Conservation (phyloP, 35 echinoderm and acorn worm genomes). For the Heliocidaris tuberculata region DNA sequence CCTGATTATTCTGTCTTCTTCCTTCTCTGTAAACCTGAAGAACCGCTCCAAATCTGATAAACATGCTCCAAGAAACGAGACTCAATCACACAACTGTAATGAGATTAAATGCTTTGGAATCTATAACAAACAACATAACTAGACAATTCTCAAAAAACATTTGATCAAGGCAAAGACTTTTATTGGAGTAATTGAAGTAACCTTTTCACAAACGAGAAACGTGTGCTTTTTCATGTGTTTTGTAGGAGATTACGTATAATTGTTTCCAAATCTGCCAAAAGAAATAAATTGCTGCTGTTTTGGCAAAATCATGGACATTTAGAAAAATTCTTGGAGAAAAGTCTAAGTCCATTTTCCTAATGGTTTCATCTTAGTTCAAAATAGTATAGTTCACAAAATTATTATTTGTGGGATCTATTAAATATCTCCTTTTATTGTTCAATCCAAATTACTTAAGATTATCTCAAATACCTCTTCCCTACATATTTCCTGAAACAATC, state of each 20-base stretch:
- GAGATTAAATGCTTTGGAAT: slow-evolving; percentile 11
- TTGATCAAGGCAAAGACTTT: background rate
- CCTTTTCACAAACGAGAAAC: background rate
- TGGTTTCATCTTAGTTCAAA: too few relatives aligned
- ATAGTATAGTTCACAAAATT: too few relatives aligned
- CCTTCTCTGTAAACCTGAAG: background rate
- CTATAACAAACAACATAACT: background rate
- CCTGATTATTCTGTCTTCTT: background rate
- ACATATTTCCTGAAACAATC: too few relatives aligned
- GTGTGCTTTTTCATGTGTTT: background rate
- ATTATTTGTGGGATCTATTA: too few relatives aligned
- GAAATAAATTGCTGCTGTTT: background rate
- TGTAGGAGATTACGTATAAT: background rate
- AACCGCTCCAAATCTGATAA: slow-evolving; percentile 2
- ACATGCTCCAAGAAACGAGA: background rate
- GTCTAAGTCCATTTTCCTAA: too few relatives aligned
- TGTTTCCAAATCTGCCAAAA: background rate
- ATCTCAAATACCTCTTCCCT: too few relatives aligned
- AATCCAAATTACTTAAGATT: too few relatives aligned
- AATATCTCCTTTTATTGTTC: too few relatives aligned
- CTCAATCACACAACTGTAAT: background rate
- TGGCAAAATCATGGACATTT: background rate
- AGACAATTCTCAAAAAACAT: background rate
- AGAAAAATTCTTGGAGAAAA: background rate
- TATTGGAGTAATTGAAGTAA: slow-evolving; percentile 11